Evolutionary conservation across 2,888 invertebrate species (phyloP), one percentile per base, ranked within the genome.

Genomic region (Eupithecia dodoneata): DNA sequence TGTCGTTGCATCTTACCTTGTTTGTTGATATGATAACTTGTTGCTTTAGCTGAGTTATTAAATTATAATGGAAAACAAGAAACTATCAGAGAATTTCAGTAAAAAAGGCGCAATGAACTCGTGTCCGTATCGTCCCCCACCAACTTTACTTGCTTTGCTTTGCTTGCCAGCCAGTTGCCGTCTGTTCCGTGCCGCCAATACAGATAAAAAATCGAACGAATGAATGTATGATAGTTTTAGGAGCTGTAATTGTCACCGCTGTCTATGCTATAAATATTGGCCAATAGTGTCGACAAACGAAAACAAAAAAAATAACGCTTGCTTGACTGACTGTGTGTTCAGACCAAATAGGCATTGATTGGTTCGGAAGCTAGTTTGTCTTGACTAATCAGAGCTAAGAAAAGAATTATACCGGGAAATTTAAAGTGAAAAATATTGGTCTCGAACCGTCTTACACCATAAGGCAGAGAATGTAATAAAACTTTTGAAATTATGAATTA

Each of bases 21-120:
- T 5, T 30, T 45, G 42, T 63, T n/a, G 59, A 3, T 45, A 63
- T 5, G 55, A 0, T 59, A 59, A 18, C 18, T 18, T 59, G 18
- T 59, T 52, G 52, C 2, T 55, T n/a, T 18, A 18, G 18, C 18
- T 59, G 55, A 59, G n/a, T 7, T 55, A n/a, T n/a, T 44, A 30
- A 30, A 30, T 44, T 44, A n/a, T 0, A 1, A 5, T 42, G 2
- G 7, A 66, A 66, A 42, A 41, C 18, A 15, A 45, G 18, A 45
- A 67, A 45, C 15, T 45, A 72, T 10, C 13, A 1, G 0, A 47
- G 44, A 65, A 65, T 30, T 72, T 63, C 18, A 30, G 2, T 3
- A 47, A 18, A 65, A 72, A 72, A 72, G n/a, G 69, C 72, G 72
- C 69, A 72, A 72, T 73, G 73, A 59, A 76, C 73, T 76, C 76